A percentile compares a stretch with the other conserved stretches of the same genome.
Evolutionary conservation across 2,797 vertebrate genomes (phyloP).

Genomic region (Linurgus olivaceus): DNA sequence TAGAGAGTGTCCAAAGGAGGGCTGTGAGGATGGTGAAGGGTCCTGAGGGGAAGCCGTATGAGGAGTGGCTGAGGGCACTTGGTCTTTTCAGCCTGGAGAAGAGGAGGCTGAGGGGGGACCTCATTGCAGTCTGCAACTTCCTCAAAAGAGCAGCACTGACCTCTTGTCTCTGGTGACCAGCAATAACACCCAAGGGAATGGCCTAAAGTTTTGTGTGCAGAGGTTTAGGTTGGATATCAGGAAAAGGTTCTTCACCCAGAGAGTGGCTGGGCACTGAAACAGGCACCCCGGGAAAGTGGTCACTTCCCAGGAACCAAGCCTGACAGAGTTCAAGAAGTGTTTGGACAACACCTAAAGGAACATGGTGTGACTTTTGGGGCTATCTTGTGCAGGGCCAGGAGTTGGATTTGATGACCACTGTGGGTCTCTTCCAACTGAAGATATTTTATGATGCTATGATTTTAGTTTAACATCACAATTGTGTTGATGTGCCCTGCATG

Average conservation of each 20-base stretch:
- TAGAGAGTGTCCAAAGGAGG: not conserved
- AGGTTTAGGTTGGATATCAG: not conserved
- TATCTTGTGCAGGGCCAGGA: not conserved
- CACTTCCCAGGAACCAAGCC: not conserved
- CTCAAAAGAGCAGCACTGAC: not conserved
- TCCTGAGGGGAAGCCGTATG: fast-evolving
- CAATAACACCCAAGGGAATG: not conserved
- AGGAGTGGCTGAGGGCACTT: not conserved
- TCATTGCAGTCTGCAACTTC: not conserved
- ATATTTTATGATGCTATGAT: not conserved
- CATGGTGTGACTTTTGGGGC: not conserved
- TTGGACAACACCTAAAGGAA: not conserved
- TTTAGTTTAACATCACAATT: not conserved
- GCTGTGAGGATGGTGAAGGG: fast-evolving
- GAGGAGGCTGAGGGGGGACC: not conserved
- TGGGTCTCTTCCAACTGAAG: not conserved
- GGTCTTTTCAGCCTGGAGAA: not conserved
- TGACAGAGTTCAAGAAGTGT: not conserved
- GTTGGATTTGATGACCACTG: fast-evolving
- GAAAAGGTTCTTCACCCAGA: not conserved
- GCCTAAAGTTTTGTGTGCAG: not conserved
- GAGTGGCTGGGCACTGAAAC: fast-evolving
- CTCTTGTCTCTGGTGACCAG: not conserved
- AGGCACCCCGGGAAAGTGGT: not conserved
- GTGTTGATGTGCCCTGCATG: not conserved